These are phyloP conservation scores for Chrysodeixis includens DNA, from an alignment of 2,888 invertebrate species.

Conservation along the genomic window DNA sequence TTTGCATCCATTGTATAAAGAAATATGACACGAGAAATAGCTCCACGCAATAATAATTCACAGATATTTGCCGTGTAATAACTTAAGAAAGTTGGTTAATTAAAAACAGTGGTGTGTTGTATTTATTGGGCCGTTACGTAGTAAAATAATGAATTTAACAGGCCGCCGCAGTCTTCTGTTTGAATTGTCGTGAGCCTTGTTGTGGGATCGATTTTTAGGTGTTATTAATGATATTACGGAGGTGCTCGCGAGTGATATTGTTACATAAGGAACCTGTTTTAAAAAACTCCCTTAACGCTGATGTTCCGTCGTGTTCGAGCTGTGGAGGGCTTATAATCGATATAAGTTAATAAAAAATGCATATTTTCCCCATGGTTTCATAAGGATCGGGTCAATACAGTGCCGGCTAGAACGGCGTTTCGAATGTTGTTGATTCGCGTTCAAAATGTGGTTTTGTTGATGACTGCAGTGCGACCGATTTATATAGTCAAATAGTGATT, in stretches of 20 bases:
- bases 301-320: constrained; percentile 58
- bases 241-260: constrained; percentile 84
- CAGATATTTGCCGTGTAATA: constrained; percentile 57
- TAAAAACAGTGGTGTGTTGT: constrained; percentile 51
- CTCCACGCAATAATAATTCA: constrained; percentile 63
- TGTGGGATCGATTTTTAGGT: constrained; percentile 88
- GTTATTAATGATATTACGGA: constrained; percentile 88
- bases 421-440: constrained; percentile 68
- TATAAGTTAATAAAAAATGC: constrained; percentile 87
- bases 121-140: constrained; percentile 69
- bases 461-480: constrained; percentile 66
- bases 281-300: constrained; percentile 66
- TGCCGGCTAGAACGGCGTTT: constrained; percentile 64
- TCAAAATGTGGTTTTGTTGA: constrained; percentile 57
- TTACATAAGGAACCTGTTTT: constrained; percentile 74
- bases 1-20: constrained; percentile 84
- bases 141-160: constrained; percentile 85
- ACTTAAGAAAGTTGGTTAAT: constrained; percentile 57
- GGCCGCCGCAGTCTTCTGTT: constrained; percentile 83
- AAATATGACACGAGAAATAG: constrained; percentile 79
- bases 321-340: constrained; percentile 78
- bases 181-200: constrained; percentile 85
- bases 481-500: constrained; percentile 68
- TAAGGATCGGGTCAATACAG: constrained; percentile 79
- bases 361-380: constrained; percentile 84